Conservation (phyloP, 2,797 vertebrate species). For the Chloroceryle inda region DNA sequence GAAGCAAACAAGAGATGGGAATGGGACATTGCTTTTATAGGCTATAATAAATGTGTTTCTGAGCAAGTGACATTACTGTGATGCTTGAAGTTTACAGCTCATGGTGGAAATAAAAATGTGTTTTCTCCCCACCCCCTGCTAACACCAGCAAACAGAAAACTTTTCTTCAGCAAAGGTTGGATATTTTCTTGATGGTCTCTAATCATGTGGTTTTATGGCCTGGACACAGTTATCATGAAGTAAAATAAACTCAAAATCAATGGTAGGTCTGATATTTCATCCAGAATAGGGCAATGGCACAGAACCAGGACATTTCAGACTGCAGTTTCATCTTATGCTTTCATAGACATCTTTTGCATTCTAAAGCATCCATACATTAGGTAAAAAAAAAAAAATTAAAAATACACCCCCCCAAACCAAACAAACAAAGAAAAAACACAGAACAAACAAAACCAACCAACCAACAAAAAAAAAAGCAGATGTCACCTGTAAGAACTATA, state of each 20-base stretch:
- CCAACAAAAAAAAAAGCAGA: not conserved
- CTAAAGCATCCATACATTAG: rapidly evolving
- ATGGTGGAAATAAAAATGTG: not conserved
- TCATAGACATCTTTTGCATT: not conserved
- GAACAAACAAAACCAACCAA: too few relatives aligned
- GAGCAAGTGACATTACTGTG: not conserved
- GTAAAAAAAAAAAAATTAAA: not conserved
- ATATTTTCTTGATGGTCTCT: not conserved
- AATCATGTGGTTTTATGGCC: not conserved
- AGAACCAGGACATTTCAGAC: not conserved
- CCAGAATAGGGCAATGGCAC: not conserved
- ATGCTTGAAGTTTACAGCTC: not conserved
- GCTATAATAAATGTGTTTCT: not conserved
- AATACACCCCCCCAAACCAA: too few relatives aligned
- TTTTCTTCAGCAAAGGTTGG: not conserved
- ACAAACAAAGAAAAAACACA: too few relatives aligned
- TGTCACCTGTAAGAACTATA: not conserved
- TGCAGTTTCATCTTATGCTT: not conserved
- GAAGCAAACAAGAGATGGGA: not conserved
- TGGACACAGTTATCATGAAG: not conserved
- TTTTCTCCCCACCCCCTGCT: not conserved
- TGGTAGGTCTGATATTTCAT: not conserved
- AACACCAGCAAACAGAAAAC: not conserved
- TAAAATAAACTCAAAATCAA: not conserved
- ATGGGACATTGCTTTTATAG: not conserved